These are phyloP conservation scores for Porites evermanni DNA, from an alignment of 92 coral and sea anemone species.

Conservation along the genomic window DNA sequence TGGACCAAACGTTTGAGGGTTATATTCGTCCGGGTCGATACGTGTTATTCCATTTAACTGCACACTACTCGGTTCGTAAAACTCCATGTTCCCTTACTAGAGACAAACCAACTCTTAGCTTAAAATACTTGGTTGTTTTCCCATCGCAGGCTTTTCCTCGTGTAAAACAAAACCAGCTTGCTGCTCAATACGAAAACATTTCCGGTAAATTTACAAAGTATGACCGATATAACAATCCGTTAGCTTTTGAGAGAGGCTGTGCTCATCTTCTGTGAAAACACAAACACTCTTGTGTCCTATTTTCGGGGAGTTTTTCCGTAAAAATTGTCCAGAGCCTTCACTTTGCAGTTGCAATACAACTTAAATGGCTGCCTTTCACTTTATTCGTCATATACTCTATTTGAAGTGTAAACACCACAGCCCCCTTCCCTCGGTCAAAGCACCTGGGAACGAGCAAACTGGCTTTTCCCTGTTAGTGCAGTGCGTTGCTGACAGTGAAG, in stretches of 20 bases:
- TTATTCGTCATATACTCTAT: not conserved
- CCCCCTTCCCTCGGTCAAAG: not conserved
- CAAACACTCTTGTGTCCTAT: not conserved
- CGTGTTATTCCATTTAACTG: slow-evolving; percentile 75
- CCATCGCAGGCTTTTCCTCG: not conserved
- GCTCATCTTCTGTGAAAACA: not conserved
- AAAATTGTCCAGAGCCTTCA: not conserved
- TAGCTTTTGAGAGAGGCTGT: not conserved
- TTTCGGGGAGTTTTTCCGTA: not conserved
- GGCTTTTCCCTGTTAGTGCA: no score
- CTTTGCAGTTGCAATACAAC: not conserved
- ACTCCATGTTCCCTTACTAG: slow-evolving; percentile 70
- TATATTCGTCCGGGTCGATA: slow-evolving; percentile 72
- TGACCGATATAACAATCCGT: not conserved
- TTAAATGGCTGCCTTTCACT: not conserved
- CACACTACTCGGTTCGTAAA: slow-evolving; percentile 78
- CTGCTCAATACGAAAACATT: not conserved
- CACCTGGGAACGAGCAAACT: no score
- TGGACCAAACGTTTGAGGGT: slow-evolving; percentile 39
- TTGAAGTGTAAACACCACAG: not conserved
- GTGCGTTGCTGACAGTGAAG: no score
- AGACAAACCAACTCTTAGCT: not conserved
- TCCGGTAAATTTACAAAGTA: not conserved
- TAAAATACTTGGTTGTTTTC: not conserved
- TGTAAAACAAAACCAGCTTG: not conserved